Evolutionary conservation across 2,888 invertebrate genomes (phyloP), one percentile per base, ranked within the genome.

Genomic region (Heliconius ethilla): DNA sequence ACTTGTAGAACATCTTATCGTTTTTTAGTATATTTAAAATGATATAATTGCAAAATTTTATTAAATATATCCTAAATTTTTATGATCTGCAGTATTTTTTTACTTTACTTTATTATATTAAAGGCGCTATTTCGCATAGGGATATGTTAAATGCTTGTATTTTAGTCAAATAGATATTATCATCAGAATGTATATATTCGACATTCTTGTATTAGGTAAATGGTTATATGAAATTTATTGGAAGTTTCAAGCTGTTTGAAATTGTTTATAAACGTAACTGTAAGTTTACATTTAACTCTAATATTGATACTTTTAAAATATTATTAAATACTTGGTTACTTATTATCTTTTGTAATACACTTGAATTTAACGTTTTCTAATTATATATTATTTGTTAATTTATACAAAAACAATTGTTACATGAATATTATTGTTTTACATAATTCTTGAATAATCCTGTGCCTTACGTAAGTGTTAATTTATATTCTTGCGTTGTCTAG

Each of bases 401-500:
- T 51, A 51, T 51, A 18, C 51, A 51, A 7, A 22, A 40, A 37
- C n/a, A 40, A 37, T 25, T 69, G 37, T 69, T 40, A 40, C 40
- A 25, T 40, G n/a, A 37, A 37, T 69, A n/a, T 69, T 40, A 40
- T n/a, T 55, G 51, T 55, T 70, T 27, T 22, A 11, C 37, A 37
- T 67, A 37, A 67, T 33, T 9, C 45, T 25, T 69, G 40, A 40
- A 69, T 59, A 72, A 59, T 59, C 37, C 72, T 72, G 55, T 72
- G 72, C 72, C 59, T 72, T 72, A 72, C 59, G 59, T 72, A 25
- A 59, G 59, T 25, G 3, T 72, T 55, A 33, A 33, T 70, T 55
- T 63, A 11, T 59, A 15, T 33, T 72, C 15, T 37, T 72, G 33
- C 25, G 72, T 59, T 72, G 55, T 72, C n/a, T 40, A 10, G 55